phyloP scores from a whole-genome alignment of 2,797 vertebrate genomes.

The Melanotaenia trifasciata region DNA sequence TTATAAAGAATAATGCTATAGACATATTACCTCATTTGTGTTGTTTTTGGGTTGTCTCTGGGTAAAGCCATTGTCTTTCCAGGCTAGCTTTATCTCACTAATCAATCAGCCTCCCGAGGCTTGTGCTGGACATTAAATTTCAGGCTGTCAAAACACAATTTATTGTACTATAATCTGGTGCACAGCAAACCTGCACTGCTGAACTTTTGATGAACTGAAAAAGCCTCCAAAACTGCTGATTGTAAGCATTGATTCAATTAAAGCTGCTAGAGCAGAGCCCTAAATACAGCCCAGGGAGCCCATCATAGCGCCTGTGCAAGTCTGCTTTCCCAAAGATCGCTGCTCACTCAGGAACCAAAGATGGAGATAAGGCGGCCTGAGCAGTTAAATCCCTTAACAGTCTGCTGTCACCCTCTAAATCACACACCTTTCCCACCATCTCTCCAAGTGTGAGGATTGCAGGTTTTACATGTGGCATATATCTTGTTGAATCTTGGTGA shows the following conservation, averaged over 20 bases:
- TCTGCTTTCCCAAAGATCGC: slow-evolving; percentile 47
- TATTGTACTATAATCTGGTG: slow-evolving; percentile 70
- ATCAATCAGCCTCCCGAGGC: slow-evolving; percentile 76
- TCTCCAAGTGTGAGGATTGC: slow-evolving; percentile 50
- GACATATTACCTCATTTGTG: slow-evolving; percentile 28
- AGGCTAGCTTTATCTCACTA: slow-evolving; percentile 68
- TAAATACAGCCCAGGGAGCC: slow-evolving; percentile 50
- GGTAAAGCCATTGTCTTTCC: slow-evolving; percentile 64
- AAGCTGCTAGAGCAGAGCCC: slow-evolving; percentile 58
- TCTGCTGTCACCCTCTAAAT: slow-evolving; percentile 77
- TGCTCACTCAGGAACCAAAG: slow-evolving; percentile 53
- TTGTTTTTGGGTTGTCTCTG: slow-evolving; percentile 45
- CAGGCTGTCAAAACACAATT: slow-evolving; percentile 79
- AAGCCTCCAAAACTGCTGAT: slow-evolving; percentile 66
- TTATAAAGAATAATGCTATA: slow-evolving; percentile 3
- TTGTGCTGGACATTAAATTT: slow-evolving; percentile 69
- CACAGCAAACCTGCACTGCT: slow-evolving; percentile 69
- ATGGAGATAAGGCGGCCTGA: slow-evolving; percentile 69
- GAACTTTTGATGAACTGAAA: slow-evolving; percentile 81
- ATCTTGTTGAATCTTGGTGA: slow-evolving; percentile 46
- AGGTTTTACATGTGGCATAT: slow-evolving; percentile 59
- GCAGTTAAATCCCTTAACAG: slow-evolving; percentile 64
- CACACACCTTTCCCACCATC: slow-evolving; percentile 71
- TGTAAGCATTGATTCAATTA: slow-evolving; percentile 80
- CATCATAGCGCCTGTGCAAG: slow-evolving; percentile 37